Evolutionary conservation across 2,113 vertebrate species (phyloP), one percentile per base, ranked within the genome.

Genomic region (Neotragus moschatus): DNA sequence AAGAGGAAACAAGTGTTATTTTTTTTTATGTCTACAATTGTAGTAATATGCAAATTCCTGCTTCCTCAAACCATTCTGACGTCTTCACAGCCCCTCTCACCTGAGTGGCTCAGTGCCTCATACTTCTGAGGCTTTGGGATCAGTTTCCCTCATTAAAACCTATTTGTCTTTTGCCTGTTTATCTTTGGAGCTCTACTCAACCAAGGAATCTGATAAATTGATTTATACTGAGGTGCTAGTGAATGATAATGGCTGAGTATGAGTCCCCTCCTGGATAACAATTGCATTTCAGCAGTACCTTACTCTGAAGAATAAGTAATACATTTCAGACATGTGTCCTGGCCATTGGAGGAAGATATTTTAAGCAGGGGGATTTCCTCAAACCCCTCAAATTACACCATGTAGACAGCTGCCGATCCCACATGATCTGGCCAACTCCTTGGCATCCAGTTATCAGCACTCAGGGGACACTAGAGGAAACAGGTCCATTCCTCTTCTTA

Each of bases 321-420:
- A 49, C 60, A 70, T 90, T 90, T 87, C 39, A 80, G 81, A 79
- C 96, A 89, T 92, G 80, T 36, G 56, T 26, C 61, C 75, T 45
- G 47, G 85, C 70, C 82, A 60, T 43, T 45, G 47, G 25, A 49
- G 84, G 53, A 75, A 96, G 97, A 93, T 96, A 97, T 97, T 97
- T 97, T 97, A 96, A 96, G 97, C 94, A 97, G 93, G 97, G 97
- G 96, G 95, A 97, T 96, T 98, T 98, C 97, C 97, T 98, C 96
- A 94, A 75, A 58, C 84, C 96, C 97, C 95, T 97, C 84, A 84
- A 92, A 96, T 98, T 91, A 96, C 97, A 98, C 92, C 43, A 66
- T 19, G 96, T 51, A 93, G 92, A 97, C 95, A 97, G 97, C 97
- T 98, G 96, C 80, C 97, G 81, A 30, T 28, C 90, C 92, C 91